Percentiles rank a stretch among this genome's conserved stretches.
Conservation (phyloP, 2,113 vertebrate genomes). For the Pterocles orientalis region DNA sequence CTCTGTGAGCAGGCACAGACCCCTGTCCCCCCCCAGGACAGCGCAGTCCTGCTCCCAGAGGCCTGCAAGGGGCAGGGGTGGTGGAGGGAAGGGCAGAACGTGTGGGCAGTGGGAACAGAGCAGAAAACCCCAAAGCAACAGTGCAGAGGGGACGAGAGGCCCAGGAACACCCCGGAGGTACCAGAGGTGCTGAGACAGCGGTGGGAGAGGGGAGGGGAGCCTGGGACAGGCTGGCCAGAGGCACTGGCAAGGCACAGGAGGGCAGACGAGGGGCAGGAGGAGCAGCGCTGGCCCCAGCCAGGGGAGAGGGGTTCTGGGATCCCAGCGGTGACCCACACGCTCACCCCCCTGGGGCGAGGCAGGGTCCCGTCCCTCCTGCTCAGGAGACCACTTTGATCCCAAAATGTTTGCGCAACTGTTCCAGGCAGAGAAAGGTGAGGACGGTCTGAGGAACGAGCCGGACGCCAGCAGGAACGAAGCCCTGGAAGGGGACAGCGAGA, state of each 20-base stretch:
- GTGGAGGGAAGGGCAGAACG: not conserved
- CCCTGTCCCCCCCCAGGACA: not conserved
- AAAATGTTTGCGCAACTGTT: slow-evolving; percentile 87
- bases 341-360: not conserved
- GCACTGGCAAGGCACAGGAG: slow-evolving; percentile 8
- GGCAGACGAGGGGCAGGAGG: not conserved
- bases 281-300: not conserved
- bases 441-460: slow-evolving; percentile 87
- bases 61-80: not conserved
- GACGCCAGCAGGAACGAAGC: slow-evolving; percentile 87
- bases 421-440: slow-evolving; percentile 89
- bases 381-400: slow-evolving; percentile 83
- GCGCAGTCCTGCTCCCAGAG: not conserved
- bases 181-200: not conserved
- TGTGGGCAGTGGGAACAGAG: not conserved
- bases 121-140: not conserved
- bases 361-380: not conserved
- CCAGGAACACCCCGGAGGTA: not conserved
- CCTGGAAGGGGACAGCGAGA: slow-evolving; percentile 67
- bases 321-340: not conserved
- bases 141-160: not conserved
- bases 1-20: not conserved
- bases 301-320: not conserved
- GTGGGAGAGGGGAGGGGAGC: not conserved
- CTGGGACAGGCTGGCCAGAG: not conserved